Evolutionary conservation across 1,140 invertebrate species (phyloP).

Genomic region (Condylostylus longicornis): DNA sequence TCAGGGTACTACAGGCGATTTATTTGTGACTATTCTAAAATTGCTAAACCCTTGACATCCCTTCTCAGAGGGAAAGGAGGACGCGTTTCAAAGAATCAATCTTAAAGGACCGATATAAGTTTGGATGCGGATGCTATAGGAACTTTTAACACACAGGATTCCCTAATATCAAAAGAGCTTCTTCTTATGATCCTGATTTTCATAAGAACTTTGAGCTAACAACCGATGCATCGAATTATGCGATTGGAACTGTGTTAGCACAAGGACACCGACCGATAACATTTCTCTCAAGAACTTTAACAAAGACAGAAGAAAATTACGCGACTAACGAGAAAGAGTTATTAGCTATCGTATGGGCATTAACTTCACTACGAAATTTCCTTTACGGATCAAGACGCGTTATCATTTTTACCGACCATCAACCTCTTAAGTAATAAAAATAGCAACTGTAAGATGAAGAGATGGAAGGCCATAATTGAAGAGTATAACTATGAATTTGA

Average conservation of each 20-base stretch:
- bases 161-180: slow-evolving; percentile 17
- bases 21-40: slow-evolving; percentile 14
- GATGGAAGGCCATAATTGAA: slow-evolving; percentile 22
- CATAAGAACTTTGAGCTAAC: slow-evolving; percentile 20
- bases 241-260: slow-evolving; percentile 23
- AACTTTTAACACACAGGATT: slow-evolving; percentile 17
- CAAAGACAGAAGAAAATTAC: slow-evolving; percentile 16
- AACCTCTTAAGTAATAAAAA: slow-evolving; percentile 31
- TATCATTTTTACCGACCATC: slow-evolving; percentile 21
- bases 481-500: slow-evolving; percentile 31
- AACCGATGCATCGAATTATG: slow-evolving; percentile 19
- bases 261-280: slow-evolving; percentile 17
- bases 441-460: slow-evolving; percentile 18
- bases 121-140: slow-evolving; percentile 13
- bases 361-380: slow-evolving; percentile 24
- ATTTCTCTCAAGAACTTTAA: slow-evolving; percentile 18
- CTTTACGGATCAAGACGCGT: slow-evolving; percentile 16
- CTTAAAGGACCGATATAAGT: slow-evolving; percentile 13
- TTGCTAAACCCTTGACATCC: slow-evolving; percentile 11
- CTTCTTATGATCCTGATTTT: slow-evolving; percentile 26
- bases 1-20: slow-evolving; percentile 18
- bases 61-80: slow-evolving; percentile 7
- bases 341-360: slow-evolving; percentile 32
- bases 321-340: slow-evolving; percentile 21
- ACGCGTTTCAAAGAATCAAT: slow-evolving; percentile 7